Conservation (phyloP, 2,888 invertebrate genomes). For the Caenorhabditis panamensis region DNA sequence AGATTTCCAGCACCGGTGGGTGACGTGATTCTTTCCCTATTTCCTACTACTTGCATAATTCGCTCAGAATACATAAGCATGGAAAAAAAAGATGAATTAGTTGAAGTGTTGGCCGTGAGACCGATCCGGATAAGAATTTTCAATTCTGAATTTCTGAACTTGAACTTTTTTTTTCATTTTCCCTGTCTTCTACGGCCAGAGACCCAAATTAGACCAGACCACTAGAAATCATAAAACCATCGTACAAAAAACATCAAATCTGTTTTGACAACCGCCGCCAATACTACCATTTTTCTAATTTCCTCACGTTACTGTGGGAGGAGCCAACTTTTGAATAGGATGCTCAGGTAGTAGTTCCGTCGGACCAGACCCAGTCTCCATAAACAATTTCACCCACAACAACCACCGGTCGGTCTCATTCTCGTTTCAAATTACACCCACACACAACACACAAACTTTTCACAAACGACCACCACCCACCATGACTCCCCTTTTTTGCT, state of each 20-base stretch:
- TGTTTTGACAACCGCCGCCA: too few relatives aligned
- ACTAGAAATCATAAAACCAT: too few relatives aligned
- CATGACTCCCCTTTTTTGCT: slow-evolving; percentile 5
- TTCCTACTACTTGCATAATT: slow-evolving; percentile 16
- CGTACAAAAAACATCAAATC: too few relatives aligned
- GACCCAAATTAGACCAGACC: too few relatives aligned
- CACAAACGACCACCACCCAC: slow-evolving; percentile 9
- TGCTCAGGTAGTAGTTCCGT: slow-evolving; percentile 35
- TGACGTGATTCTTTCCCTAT: slow-evolving; percentile 10
- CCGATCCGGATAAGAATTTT: too few relatives aligned
- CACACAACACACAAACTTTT: slow-evolving; percentile 34
- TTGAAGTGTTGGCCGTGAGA: too few relatives aligned
- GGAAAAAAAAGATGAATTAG: background rate
- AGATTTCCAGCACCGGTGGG: background rate
- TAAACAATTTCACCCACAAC: slow-evolving; percentile 39
- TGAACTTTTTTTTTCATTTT: too few relatives aligned
- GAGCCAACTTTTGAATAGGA: slow-evolving; percentile 2
- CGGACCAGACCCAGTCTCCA: slow-evolving; percentile 1
- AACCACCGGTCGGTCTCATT: slow-evolving; percentile 7
- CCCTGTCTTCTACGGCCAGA: too few relatives aligned
- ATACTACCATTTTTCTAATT: background rate
- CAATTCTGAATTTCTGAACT: too few relatives aligned
- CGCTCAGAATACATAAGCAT: background rate
- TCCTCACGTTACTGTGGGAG: background rate
- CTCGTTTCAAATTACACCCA: slow-evolving; percentile 54